A percentile compares a stretch with the other conserved stretches of the same genome.
Conservation (phyloP, 92 coral and sea anemone species). For the Epizoanthus ramosus region DNA sequence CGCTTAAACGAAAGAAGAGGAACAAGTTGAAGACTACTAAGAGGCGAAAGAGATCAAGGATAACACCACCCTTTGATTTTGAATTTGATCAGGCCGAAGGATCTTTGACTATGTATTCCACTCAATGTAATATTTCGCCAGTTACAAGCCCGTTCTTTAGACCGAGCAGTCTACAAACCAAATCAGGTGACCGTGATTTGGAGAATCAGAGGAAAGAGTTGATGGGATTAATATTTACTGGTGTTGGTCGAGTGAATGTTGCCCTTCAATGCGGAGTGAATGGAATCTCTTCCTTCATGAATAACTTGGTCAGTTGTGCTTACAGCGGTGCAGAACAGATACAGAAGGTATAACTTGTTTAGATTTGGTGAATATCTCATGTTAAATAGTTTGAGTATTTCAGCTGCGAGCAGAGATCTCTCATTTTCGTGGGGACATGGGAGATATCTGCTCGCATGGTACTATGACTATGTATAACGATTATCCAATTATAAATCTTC, state of each 20-base stretch:
- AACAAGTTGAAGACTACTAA: slow-evolving; percentile 21
- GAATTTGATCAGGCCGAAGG: neutral
- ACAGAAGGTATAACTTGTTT: slow-evolving; percentile 8
- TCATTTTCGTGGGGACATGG: too few species aligned
- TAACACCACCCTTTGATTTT: neutral
- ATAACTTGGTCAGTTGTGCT: slow-evolving; percentile 18
- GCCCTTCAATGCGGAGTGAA: slow-evolving; percentile 22
- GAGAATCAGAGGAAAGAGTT: neutral
- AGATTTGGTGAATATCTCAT: too few species aligned
- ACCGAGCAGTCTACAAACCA: neutral
- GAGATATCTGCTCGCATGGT: too few species aligned
- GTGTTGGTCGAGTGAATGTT: slow-evolving; percentile 15
- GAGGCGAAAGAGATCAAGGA: neutral
- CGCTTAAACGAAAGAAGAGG: slow-evolving; percentile 47
- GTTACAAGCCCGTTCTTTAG: slow-evolving; percentile 7
- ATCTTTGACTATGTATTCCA: neutral
- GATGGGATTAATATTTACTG: slow-evolving; percentile 2
- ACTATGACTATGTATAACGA: too few species aligned
- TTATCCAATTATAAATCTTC: too few species aligned
- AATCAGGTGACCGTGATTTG: neutral
- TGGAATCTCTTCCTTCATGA: slow-evolving; percentile 10
- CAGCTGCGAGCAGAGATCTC: too few species aligned
- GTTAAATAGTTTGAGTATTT: too few species aligned
- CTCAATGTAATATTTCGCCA: neutral
- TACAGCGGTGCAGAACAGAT: slow-evolving; percentile 25